Conservation (phyloP, 2,797 vertebrate species). For the Sus cebifrons region DNA sequence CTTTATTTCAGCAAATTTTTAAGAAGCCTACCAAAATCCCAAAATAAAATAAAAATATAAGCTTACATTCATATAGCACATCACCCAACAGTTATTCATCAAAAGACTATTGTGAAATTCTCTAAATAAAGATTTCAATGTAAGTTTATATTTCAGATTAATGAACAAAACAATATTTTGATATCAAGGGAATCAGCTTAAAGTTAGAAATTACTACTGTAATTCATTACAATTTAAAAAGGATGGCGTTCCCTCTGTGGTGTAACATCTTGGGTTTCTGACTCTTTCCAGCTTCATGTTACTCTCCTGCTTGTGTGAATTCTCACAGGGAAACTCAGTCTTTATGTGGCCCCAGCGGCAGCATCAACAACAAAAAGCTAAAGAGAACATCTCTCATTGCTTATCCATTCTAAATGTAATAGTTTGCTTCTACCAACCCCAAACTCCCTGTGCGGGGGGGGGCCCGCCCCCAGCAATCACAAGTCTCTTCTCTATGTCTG, state of each 20-base stretch:
- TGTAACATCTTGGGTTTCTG: neutral
- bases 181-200: neutral
- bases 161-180: neutral
- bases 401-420: too few species aligned
- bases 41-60: neutral
- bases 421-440: too few species aligned
- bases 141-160: neutral
- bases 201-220: neutral
- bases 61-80: neutral
- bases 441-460: too few species aligned
- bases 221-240: neutral
- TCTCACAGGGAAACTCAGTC: neutral
- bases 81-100: neutral
- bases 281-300: neutral
- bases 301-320: too few species aligned
- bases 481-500: too few species aligned
- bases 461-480: too few species aligned
- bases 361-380: neutral
- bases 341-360: neutral
- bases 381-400: neutral
- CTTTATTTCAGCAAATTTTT: slow-evolving; percentile 4
- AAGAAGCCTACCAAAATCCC: neutral
- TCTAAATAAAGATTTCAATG: neutral
- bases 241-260: neutral
- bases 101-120: neutral